These are phyloP conservation scores for Ascaphus truei DNA, from an alignment of 2,113 vertebrate genomes.

Conservation along the genomic window DNA sequence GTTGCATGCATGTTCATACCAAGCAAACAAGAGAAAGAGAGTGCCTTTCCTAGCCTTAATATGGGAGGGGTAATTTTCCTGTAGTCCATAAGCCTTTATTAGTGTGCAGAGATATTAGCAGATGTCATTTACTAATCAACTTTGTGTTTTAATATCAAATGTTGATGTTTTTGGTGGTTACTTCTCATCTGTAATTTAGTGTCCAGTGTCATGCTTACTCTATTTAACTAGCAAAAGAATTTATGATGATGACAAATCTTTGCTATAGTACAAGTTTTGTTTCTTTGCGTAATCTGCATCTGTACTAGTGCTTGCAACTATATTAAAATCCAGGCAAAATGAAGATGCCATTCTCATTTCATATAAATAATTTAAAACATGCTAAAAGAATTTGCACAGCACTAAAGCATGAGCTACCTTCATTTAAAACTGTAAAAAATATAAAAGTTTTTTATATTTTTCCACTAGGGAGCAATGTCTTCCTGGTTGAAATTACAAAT, in stretches of 20 bases:
- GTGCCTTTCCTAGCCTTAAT: constrained; percentile 73
- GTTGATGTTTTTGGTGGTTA: constrained; percentile 63
- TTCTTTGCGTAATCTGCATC: constrained; percentile 69
- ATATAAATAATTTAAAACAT: constrained; percentile 70
- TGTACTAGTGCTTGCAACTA: constrained; percentile 70
- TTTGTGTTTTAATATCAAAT: constrained; percentile 64
- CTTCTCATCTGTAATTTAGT: constrained; percentile 61
- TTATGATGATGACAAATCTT: constrained; percentile 54
- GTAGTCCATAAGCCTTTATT: constrained; percentile 63
- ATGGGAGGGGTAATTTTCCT: constrained; percentile 62
- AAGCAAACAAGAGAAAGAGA: constrained; percentile 62
- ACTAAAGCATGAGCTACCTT: constrained; percentile 88
- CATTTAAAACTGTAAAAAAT: constrained; percentile 81
- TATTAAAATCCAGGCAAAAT: constrained; percentile 67
- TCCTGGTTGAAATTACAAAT: constrained; percentile 83
- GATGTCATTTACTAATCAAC: constrained; percentile 60
- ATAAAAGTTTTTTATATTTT: constrained; percentile 80
- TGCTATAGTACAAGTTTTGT: constrained; percentile 60
- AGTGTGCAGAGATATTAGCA: constrained; percentile 62
- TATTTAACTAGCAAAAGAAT: constrained; percentile 47
- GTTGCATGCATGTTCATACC: constrained; percentile 58
- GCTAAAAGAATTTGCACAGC: constrained; percentile 87
- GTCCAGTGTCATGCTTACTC: constrained; percentile 66
- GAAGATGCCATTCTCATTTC: constrained; percentile 63
- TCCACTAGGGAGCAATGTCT: constrained; percentile 81